Percentiles rank a stretch among this genome's conserved stretches.
Conservation (phyloP, 2,113 vertebrate species). For the Echinops telfairi region DNA sequence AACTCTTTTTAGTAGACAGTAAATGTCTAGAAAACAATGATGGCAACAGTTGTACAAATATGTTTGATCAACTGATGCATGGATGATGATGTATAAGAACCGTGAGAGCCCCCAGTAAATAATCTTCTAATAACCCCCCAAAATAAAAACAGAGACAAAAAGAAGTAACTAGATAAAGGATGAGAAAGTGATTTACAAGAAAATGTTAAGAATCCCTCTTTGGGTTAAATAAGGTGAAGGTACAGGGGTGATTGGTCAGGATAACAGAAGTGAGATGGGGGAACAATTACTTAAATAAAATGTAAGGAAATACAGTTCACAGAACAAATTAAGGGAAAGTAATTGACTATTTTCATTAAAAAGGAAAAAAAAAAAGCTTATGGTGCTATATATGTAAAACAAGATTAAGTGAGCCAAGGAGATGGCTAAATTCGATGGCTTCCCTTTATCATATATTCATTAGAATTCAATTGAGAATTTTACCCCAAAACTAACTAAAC, state of each 20-base stretch:
- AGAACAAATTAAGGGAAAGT: conserved; percentile 18
- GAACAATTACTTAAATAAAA: neutral
- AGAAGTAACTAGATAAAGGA: neutral
- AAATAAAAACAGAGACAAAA: neutral
- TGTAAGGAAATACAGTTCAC: neutral
- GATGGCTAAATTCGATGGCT: neutral
- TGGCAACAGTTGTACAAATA: no score
- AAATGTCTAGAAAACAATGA: no score
- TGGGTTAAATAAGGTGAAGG: neutral
- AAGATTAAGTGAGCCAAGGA: conserved; percentile 11
- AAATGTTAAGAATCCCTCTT: neutral
- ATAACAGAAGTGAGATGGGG: neutral
- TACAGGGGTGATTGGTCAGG: neutral
- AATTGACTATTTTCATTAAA: neutral
- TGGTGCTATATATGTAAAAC: neutral
- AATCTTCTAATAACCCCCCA: no score
- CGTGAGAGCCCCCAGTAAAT: no score
- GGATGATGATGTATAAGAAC: no score
- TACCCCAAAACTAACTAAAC: neutral
- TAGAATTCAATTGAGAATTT: neutral
- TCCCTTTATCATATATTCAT: conserved; percentile 26
- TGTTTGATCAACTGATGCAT: no score
- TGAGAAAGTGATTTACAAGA: conserved; percentile 5
- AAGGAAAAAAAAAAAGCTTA: neutral
- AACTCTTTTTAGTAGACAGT: no score